Percentiles rank a stretch among this genome's conserved stretches.
phyloP scores from a whole-genome alignment of 2,888 invertebrate genomes.

The Bugula neritina region DNA sequence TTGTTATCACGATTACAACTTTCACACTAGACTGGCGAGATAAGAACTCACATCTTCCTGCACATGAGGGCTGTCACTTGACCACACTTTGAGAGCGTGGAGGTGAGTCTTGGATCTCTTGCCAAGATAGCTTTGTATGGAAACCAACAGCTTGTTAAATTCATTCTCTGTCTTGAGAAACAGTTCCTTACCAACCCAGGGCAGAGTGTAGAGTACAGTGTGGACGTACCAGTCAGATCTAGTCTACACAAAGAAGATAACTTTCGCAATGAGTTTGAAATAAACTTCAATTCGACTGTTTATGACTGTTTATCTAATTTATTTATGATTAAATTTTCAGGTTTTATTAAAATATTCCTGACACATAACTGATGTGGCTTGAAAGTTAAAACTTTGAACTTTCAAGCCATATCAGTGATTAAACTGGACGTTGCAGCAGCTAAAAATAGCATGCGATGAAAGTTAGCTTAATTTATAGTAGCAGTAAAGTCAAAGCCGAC shows the following conservation, averaged over 20 bases:
- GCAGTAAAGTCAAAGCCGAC: too few species aligned
- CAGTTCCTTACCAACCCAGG: conserved; percentile 77
- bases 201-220: conserved; percentile 82
- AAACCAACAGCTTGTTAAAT: conserved; percentile 78
- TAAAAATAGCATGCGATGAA: too few species aligned
- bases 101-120: conserved; percentile 86
- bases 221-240: conserved; percentile 62
- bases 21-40: too few species aligned
- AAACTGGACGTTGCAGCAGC: too few species aligned
- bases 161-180: conserved; percentile 94
- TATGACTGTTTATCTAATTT: not conserved
- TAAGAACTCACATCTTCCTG: conserved; percentile 70
- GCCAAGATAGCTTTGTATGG: conserved; percentile 81
- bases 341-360: conserved; percentile 24
- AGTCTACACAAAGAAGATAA: conserved; percentile 49
- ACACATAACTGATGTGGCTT: too few species aligned
- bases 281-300: not conserved
- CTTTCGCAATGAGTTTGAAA: not conserved
- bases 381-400: too few species aligned
- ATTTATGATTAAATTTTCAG: not conserved
- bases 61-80: conserved; percentile 85
- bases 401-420: too few species aligned
- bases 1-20: too few species aligned
- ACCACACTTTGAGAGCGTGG: conserved; percentile 87
- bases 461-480: too few species aligned